Conservation (phyloP, 2,888 invertebrate genomes). For the Minunthozetes semirufus region DNA sequence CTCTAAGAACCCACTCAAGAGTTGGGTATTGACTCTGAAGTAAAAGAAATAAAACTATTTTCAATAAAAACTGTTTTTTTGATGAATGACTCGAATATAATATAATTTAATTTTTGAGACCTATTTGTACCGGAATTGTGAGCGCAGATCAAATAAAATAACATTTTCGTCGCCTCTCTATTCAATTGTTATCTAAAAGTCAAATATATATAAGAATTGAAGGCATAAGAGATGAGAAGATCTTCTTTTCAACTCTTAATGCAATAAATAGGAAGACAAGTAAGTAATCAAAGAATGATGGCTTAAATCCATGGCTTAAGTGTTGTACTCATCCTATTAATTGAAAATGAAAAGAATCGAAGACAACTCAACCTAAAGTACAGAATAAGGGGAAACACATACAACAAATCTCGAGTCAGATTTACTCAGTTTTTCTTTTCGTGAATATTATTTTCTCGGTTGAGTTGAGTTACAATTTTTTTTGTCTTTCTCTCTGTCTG, state of each 20-base stretch:
- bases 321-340: conserved; percentile 18
- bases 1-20: no score
- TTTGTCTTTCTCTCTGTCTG: background rate
- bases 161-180: background rate
- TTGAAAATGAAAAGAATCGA: background rate
- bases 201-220: background rate
- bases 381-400: background rate
- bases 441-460: background rate
- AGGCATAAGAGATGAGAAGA: background rate
- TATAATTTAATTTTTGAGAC: background rate
- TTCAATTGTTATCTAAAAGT: conserved; percentile 7
- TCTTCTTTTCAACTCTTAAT: conserved; percentile 1
- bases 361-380: background rate
- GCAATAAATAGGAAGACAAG: background rate
- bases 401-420: background rate
- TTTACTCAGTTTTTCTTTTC: background rate
- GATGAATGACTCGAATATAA: no score
- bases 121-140: background rate
- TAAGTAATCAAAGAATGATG: conserved; percentile 22
- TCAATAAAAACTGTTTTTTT: no score
- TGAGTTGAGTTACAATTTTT: background rate
- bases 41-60: no score
- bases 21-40: no score
- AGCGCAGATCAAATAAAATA: background rate
- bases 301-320: conserved; percentile 4